Percentiles rank a stretch among this genome's conserved stretches.
These are phyloP conservation scores for Phortica variegata DNA, from an alignment of 1,140 invertebrate species.

Conservation along the genomic window DNA sequence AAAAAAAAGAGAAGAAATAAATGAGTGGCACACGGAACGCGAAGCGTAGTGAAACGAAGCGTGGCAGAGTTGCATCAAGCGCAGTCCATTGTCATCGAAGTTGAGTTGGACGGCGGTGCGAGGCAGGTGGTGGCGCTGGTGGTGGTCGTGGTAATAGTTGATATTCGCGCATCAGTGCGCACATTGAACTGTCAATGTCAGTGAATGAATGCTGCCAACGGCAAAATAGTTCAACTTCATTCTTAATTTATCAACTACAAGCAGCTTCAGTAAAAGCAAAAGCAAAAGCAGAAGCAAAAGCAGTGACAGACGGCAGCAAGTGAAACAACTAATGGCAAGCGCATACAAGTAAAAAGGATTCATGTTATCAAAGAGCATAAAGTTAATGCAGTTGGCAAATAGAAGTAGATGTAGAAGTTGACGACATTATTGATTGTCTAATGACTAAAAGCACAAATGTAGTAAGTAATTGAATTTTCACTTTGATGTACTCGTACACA, in stretches of 20 bases:
- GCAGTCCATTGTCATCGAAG: constrained; percentile 4
- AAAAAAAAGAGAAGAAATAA: constrained; percentile 14
- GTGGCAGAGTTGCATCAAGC: constrained; percentile 15
- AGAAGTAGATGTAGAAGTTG: too few species aligned
- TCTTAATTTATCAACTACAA: constrained; percentile 47
- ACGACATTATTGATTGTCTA: too few species aligned
- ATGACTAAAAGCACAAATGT: too few species aligned
- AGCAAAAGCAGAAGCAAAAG: not conserved
- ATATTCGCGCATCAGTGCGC: constrained; percentile 52
- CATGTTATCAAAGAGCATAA: too few species aligned
- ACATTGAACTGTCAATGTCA: constrained; percentile 53
- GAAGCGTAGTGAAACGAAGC: too few species aligned
- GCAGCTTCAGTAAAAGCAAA: constrained; percentile 28
- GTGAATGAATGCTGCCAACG: constrained; percentile 7
- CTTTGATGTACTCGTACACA: too few species aligned
- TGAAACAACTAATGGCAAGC: too few species aligned
- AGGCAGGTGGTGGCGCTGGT: not conserved
- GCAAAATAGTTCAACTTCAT: constrained; percentile 12
- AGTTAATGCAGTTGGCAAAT: too few species aligned
- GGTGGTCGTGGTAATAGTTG: constrained; percentile 20
- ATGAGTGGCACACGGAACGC: not conserved
- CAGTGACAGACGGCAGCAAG: not conserved
- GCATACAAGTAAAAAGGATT: too few species aligned
- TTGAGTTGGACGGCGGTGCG: not conserved
- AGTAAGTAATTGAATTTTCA: too few species aligned